Percentiles rank a stretch among this genome's conserved stretches.
Evolutionary conservation across 2,888 invertebrate species (phyloP).

Genomic region (Mactromeris polynyma): DNA sequence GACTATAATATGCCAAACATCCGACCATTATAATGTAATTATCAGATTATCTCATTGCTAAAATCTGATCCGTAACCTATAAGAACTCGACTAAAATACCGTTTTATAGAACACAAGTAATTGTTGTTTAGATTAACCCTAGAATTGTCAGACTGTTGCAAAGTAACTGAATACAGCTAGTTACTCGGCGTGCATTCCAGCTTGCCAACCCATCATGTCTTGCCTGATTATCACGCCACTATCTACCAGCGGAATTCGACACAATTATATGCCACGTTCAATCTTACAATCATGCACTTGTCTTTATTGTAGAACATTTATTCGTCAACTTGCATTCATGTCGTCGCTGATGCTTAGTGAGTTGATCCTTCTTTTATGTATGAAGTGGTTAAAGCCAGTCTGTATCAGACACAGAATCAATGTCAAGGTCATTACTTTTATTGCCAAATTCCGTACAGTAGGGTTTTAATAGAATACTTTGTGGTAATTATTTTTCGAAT

Average conservation of each 20-base stretch:
- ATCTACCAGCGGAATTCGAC: background rate
- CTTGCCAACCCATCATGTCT: background rate
- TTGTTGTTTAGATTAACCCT: background rate
- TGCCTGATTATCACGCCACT: background rate
- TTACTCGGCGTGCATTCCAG: background rate
- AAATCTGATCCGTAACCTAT: background rate
- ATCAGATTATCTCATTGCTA: background rate
- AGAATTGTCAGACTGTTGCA: background rate
- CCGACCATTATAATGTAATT: background rate
- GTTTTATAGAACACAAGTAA: background rate
- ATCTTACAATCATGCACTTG: background rate
- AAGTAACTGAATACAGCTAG: background rate
- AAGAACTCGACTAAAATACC: background rate
- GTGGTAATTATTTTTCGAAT: too few relatives aligned
- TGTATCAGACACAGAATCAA: background rate
- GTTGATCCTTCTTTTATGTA: background rate
- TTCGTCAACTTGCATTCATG: background rate
- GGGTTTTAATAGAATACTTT: too few relatives aligned
- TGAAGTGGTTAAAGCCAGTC: background rate
- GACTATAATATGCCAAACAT: background rate
- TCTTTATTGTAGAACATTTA: constrained; percentile 3
- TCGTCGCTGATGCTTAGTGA: background rate
- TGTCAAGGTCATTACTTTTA: background rate
- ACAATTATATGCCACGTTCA: background rate
- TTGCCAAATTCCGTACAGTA: background rate